phyloP scores from a whole-genome alignment of 1,140 invertebrate genomes.

The Conus ventricosus region DNA sequence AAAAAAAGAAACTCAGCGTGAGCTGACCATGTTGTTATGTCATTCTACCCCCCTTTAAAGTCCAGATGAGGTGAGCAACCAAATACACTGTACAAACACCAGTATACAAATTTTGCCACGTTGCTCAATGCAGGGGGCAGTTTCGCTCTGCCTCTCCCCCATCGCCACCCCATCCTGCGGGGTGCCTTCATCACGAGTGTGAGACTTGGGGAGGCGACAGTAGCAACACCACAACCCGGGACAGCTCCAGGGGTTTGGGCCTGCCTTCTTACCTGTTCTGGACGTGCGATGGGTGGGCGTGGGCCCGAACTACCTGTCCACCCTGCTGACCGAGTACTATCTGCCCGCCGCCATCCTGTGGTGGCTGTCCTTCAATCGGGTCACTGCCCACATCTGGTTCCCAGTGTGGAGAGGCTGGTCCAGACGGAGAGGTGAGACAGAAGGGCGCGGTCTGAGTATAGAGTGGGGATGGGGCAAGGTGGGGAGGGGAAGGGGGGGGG shows the following conservation, averaged over 20 bases:
- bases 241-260: neutral
- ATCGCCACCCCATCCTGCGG: slow-evolving; percentile 63
- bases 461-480: neutral
- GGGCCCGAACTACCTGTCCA: slow-evolving; percentile 53
- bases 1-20: too few relatives aligned
- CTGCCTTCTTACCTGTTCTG: slow-evolving; percentile 66
- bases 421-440: slow-evolving; percentile 62
- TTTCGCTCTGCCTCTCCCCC: slow-evolving; percentile 68
- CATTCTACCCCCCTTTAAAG: too few relatives aligned
- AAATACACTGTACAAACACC: too few relatives aligned
- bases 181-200: slow-evolving; percentile 64
- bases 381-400: slow-evolving; percentile 66
- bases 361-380: slow-evolving; percentile 69
- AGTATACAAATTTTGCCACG: too few relatives aligned
- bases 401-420: slow-evolving; percentile 63
- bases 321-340: slow-evolving; percentile 56
- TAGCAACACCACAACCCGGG: neutral
- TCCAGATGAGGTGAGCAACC: too few relatives aligned
- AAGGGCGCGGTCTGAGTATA: neutral
- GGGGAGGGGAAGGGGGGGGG: neutral
- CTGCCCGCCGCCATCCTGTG: slow-evolving; percentile 58
- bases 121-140: slow-evolving; percentile 45
- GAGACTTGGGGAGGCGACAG: slow-evolving; percentile 54
- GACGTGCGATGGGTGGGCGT: slow-evolving; percentile 61
- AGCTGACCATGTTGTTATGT: too few relatives aligned